Evolutionary conservation across 1,140 invertebrate species (phyloP).

Genomic region (Laupala kohalensis): DNA sequence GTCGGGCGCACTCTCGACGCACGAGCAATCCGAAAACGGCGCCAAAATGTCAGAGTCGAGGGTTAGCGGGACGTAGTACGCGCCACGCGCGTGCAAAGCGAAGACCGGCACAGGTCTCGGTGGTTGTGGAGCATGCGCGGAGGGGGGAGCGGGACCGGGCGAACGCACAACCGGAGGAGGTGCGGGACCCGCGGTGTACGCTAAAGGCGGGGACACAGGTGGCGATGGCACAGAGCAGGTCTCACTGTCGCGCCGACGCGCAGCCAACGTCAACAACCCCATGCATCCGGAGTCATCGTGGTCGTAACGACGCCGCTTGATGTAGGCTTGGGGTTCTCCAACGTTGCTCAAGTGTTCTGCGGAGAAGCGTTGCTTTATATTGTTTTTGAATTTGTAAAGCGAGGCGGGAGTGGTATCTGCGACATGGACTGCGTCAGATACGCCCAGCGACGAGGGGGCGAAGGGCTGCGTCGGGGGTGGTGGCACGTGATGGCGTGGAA

Average conservation of each 20-base stretch:
- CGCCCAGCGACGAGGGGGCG: constrained; percentile 16
- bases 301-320: constrained; percentile 1
- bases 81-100: constrained; percentile 66
- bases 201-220: not conserved
- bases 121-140: constrained; percentile 8
- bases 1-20: no score
- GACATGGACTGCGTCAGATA: constrained; percentile 18
- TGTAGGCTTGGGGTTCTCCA: not conserved
- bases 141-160: constrained; percentile 1
- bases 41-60: constrained; percentile 62
- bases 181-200: not conserved
- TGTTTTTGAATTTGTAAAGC: constrained; percentile 85
- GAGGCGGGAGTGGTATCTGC: not conserved
- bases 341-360: constrained; percentile 17
- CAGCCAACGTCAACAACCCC: not conserved
- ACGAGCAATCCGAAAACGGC: constrained; percentile 25
- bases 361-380: constrained; percentile 76
- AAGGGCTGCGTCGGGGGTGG: constrained; percentile 17
- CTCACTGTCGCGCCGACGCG: constrained; percentile 2
- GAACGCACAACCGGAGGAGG: not conserved
- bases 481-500: constrained; percentile 21
- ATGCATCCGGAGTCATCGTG: not conserved
- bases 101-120: constrained; percentile 55
- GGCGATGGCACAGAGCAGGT: constrained; percentile 1
- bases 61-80: constrained; percentile 85